These are phyloP conservation scores for Rhagophthalmus giganteus DNA, from an alignment of 2,888 invertebrate species.

Conservation along the genomic window DNA sequence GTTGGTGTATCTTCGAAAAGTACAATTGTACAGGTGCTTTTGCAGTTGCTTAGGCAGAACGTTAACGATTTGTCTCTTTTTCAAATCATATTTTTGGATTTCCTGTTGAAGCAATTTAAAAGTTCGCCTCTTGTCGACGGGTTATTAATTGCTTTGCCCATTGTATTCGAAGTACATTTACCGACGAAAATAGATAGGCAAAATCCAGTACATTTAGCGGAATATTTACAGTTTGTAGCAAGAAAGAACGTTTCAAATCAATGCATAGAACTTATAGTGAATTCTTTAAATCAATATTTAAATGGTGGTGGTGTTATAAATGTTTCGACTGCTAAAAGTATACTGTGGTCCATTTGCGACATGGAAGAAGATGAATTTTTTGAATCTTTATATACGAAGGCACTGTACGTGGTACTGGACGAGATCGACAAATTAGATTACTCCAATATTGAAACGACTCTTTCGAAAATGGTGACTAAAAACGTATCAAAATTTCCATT, in stretches of 20 bases:
- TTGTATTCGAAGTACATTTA: conserved; percentile 68
- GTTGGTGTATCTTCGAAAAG: conserved; percentile 63
- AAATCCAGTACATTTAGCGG: conserved; percentile 58
- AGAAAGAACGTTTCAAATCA: conserved; percentile 58
- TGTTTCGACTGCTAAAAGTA: conserved; percentile 55
- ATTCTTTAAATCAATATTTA: conserved; percentile 57
- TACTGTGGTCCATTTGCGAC: conserved; percentile 62
- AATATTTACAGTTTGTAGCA: conserved; percentile 61
- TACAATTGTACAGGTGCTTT: conserved; percentile 63
- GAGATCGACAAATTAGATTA: conserved; percentile 55
- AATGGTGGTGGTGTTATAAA: conserved; percentile 54
- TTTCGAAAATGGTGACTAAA: conserved; percentile 57
- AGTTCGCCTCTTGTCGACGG: conserved; percentile 64
- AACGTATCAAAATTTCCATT: conserved; percentile 56
- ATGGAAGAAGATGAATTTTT: conserved; percentile 55
- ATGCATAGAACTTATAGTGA: conserved; percentile 60
- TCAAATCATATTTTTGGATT: conserved; percentile 67
- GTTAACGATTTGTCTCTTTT: conserved; percentile 64
- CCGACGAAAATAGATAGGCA: conserved; percentile 61
- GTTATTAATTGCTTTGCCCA: conserved; percentile 65
- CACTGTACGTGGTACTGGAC: conserved; percentile 55
- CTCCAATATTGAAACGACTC: conserved; percentile 58
- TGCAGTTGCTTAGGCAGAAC: conserved; percentile 65
- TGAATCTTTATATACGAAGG: conserved; percentile 59
- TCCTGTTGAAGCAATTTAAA: conserved; percentile 59